Percentiles rank a stretch among this genome's conserved stretches.
These are phyloP conservation scores for Oxycera nigricornis DNA, from an alignment of 2,888 invertebrate species.

Conservation along the genomic window DNA sequence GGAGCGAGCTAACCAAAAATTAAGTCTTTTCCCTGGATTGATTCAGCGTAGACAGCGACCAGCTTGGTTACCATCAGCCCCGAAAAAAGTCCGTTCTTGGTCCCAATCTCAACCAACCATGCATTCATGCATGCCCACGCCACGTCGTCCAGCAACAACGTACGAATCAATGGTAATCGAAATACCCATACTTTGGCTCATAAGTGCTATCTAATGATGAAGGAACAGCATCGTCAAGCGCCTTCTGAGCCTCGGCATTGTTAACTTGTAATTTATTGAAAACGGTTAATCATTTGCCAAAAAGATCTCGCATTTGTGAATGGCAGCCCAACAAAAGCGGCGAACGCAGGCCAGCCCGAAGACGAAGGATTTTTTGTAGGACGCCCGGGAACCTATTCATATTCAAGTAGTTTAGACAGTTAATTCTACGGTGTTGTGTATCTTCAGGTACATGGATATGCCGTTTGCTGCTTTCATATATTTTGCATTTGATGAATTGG, in stretches of 20 bases:
- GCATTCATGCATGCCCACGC: not conserved
- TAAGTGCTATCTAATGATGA: not conserved
- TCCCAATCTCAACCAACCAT: no score
- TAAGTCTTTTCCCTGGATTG: constrained; percentile 26
- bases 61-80: no score
- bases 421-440: not conserved
- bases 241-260: constrained; percentile 2
- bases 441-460: not conserved
- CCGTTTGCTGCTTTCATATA: not conserved
- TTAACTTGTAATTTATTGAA: constrained; percentile 29
- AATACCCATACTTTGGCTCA: not conserved
- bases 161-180: constrained; percentile 10
- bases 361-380: no score
- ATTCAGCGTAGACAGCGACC: not conserved
- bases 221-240: not conserved
- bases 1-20: constrained; percentile 1
- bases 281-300: constrained; percentile 35
- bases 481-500: not conserved
- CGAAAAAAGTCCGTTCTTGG: no score
- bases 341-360: no score
- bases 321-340: no score
- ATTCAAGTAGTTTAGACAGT: not conserved
- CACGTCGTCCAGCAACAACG: not conserved
- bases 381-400: not conserved
- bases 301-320: constrained; percentile 12